Evolutionary conservation across 1,140 invertebrate genomes (phyloP), one percentile per base, ranked within the genome.

Genomic region (Eriocheir sinensis): DNA sequence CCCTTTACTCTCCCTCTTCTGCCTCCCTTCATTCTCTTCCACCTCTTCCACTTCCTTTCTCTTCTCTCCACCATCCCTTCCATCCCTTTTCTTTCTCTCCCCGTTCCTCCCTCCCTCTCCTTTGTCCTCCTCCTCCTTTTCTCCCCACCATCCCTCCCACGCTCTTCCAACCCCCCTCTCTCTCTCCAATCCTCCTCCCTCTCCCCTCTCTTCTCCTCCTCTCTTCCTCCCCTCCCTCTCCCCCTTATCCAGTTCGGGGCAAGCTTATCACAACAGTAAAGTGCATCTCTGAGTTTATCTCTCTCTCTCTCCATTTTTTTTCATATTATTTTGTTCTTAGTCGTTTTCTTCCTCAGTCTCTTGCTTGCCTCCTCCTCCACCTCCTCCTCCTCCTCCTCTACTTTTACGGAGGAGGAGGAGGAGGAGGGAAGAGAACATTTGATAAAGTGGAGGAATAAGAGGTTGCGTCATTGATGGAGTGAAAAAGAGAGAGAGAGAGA

Each of bases 251-350:
- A 32, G 53, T n/a, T n/a, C 34, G 41, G n/a, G 44, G 41, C 89
- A 60, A 72, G 89, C n/a, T 91, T 89, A 91, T 91, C 89, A 60
- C 27, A 60, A 60, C 53, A 91, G 89, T 91, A 91, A 91, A 91
- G 89, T 91, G 89, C 89, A 91, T 91, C 89, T 91, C 48, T 36
- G 60, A 60, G 89, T 60, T 72, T 91, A 91, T 91, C 89, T 36
- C 83, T 34, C 32, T 36, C 3, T 36, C 32, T 3, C 83, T 32
- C 38, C 85, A 0, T 48, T 32, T 0, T 32, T 41, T 86, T 41
- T 41, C 34, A 27, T 2, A n/a, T 41, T 27, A 34, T n/a, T n/a
- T n/a, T 12, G n/a, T 3, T 44, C 21, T 1, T 30, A 27, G 12
- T 48, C 21, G 6, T 48, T 89, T 21, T 8, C 88, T 48, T 27